These are phyloP conservation scores for Lytechinus variegatus DNA, from an alignment of 35 echinoderm and acorn worm genomes.

Conservation along the genomic window DNA sequence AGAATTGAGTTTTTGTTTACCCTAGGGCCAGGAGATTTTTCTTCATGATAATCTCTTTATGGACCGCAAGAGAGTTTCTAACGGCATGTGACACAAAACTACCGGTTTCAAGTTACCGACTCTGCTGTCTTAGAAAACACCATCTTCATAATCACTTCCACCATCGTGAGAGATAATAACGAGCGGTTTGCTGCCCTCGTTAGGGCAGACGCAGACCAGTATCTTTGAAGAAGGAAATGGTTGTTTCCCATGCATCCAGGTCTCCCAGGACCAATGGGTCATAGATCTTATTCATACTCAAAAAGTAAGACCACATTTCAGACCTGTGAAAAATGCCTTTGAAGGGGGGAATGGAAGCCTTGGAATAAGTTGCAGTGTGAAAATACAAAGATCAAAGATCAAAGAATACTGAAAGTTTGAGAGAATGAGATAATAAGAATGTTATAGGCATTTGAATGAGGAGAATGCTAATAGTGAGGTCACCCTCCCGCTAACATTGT, in stretches of 20 bases:
- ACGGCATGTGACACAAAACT: slow-evolving; percentile 11
- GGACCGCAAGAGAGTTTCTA: not conserved
- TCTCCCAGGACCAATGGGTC: not conserved
- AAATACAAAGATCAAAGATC: too few relatives aligned
- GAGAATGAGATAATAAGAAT: too few relatives aligned
- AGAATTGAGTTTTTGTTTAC: not conserved
- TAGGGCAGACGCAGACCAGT: not conserved
- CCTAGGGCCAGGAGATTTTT: not conserved
- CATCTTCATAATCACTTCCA: not conserved
- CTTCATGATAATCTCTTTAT: not conserved
- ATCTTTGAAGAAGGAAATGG: not conserved
- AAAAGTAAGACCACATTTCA: not conserved
- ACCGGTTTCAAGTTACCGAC: not conserved
- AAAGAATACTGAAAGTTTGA: too few relatives aligned
- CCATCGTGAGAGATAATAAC: not conserved
- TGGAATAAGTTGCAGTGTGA: too few relatives aligned
- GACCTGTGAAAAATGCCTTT: not conserved
- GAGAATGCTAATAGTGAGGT: too few relatives aligned
- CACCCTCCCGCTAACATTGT: too few relatives aligned
- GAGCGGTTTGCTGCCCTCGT: not conserved
- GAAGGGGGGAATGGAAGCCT: too few relatives aligned
- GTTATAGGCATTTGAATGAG: too few relatives aligned
- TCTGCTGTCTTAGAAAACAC: slow-evolving; percentile 2
- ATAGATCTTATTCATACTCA: not conserved
- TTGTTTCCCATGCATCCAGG: slow-evolving; percentile 1